Evolutionary conservation across 1,140 invertebrate species (phyloP), one percentile per base, ranked within the genome.

Genomic region (Schmidtea mediterranea): DNA sequence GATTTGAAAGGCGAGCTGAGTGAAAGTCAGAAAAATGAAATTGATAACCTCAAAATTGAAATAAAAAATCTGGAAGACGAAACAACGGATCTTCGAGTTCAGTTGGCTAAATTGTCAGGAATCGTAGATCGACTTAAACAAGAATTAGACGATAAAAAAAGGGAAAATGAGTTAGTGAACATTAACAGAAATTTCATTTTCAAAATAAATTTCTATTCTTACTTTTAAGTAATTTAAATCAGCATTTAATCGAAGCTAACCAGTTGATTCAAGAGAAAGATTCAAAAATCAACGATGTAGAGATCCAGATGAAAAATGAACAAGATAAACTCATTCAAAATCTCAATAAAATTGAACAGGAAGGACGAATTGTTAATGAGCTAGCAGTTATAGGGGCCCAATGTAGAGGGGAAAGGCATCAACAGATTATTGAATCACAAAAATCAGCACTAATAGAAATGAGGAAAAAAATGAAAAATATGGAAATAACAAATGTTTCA

Each of bases 321-420:
- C 40, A 36, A 36, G 41, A 32, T 13, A 24, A 22, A 19, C 15
- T 23, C 13, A 43, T 45, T 23, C 40, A 41, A 41, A 22, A 18
- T 41, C 10, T 32, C 5, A 32, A 32, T 32, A 32, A 32, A 32
- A 32, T 32, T 6, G 26, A 22, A 50, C n/a, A 22, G 8, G 19
- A 53, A 48, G 52, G 52, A 36, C 53, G 51, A 21, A 56, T 56
- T 10, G 55, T 51, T 15, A 59, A 61, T 39, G 63, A 65, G 51
- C 48, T 67, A 49, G 57, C 61, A 22, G 55, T 60, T 36, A 51
- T 63, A 19, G 65, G 65, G 19, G 60, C 60, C 22, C 62, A 63
- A 46, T 67, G 65, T 52, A 54, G 61, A 22, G 63, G 63, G 2
- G 65, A 67, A 50, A 49, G 63, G 22, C 63, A 66, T 51, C 62